These are phyloP conservation scores for Ispidina picta DNA, from an alignment of 2,797 vertebrate genomes.

Conservation along the genomic window DNA sequence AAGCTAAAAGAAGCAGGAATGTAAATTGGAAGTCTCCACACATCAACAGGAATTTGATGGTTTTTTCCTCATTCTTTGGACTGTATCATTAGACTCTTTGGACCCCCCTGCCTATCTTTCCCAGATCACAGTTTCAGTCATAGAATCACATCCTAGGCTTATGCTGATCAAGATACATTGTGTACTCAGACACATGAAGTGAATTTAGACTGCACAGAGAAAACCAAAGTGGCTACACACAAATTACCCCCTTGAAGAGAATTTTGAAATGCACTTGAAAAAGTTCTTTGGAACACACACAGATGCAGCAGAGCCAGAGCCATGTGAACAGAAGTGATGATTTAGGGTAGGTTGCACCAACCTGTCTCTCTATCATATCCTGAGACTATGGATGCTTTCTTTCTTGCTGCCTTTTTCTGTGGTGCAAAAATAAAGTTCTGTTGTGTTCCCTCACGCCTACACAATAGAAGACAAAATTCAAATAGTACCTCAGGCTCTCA, in stretches of 20 bases:
- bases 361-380: not conserved
- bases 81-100: not conserved
- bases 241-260: not conserved
- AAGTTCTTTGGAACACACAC: not conserved
- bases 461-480: not conserved
- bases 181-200: fast-evolving
- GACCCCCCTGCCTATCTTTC: not conserved
- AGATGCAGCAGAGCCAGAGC: not conserved
- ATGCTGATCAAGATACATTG: not conserved
- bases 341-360: not conserved
- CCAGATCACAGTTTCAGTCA: not conserved
- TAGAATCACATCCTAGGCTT: not conserved
- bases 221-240: not conserved
- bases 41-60: not conserved
- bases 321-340: not conserved
- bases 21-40: not conserved
- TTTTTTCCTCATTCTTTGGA: not conserved
- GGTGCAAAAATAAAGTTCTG: not conserved
- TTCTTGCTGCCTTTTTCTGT: not conserved
- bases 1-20: not conserved
- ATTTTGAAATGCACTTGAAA: not conserved
- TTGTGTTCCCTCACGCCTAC: not conserved
- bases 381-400: not conserved
- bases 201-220: not conserved
- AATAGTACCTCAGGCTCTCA: not conserved